Evolutionary conservation across 2,888 invertebrate genomes (phyloP).

Genomic region (Nineta flava): DNA sequence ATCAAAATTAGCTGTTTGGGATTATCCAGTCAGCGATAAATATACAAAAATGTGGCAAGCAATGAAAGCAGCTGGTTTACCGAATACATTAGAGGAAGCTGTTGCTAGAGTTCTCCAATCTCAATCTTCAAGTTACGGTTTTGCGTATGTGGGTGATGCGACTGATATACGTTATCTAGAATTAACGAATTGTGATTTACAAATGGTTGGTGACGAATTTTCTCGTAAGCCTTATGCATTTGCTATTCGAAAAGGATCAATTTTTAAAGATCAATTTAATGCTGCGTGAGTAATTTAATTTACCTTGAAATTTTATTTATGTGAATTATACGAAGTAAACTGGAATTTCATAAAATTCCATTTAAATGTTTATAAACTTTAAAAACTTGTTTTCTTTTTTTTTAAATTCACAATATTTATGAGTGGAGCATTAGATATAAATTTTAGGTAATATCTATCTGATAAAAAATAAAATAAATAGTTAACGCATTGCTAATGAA

Average conservation of each 20-base stretch:
- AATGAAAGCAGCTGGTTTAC: constrained; percentile 72
- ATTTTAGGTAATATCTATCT: too few relatives aligned
- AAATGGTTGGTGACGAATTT: constrained; percentile 91
- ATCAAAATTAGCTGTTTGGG: constrained; percentile 93
- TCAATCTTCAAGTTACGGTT: constrained; percentile 61
- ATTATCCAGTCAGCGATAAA: constrained; percentile 95
- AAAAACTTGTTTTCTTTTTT: too few relatives aligned
- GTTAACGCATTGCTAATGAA: too few relatives aligned
- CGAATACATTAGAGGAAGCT: constrained; percentile 63
- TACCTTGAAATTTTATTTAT: not conserved
- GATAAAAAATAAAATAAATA: too few relatives aligned
- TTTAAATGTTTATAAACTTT: too few relatives aligned
- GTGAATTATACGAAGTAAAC: too few relatives aligned
- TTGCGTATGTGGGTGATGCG: constrained; percentile 88
- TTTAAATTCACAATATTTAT: too few relatives aligned
- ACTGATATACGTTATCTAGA: constrained; percentile 68
- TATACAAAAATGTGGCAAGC: constrained; percentile 98
- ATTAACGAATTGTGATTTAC: constrained; percentile 74
- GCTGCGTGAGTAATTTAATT: constrained; percentile 58
- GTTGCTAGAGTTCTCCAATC: constrained; percentile 52
- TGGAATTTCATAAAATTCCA: too few relatives aligned
- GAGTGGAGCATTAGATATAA: too few relatives aligned
- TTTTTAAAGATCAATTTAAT: constrained; percentile 85
- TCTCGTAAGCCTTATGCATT: constrained; percentile 94
- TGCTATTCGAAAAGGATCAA: constrained; percentile 91